Percentiles rank a stretch among this genome's conserved stretches.
Conservation (phyloP, 1,140 invertebrate genomes). For the Choristoneura fumiferana region DNA sequence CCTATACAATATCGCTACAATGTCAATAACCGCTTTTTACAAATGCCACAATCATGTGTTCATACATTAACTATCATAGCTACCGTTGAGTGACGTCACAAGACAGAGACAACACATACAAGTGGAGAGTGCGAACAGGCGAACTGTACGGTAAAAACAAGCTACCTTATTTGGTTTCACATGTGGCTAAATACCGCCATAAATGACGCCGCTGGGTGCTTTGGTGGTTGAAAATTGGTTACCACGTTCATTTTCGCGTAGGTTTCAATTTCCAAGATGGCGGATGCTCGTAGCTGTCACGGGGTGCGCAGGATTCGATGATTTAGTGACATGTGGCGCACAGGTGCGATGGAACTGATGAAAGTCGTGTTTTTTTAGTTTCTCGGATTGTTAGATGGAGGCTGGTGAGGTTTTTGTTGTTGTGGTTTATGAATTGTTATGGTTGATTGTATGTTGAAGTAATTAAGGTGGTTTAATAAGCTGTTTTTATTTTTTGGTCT, state of each 20-base stretch:
- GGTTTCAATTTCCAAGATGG: constrained; percentile 39
- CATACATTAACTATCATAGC: constrained; percentile 27
- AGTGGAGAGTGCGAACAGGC: constrained; percentile 29
- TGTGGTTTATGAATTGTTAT: too few species aligned
- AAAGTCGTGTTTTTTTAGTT: constrained; percentile 9
- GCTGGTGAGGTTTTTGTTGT: neutral
- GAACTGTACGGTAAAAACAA: constrained; percentile 47
- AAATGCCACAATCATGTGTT: neutral
- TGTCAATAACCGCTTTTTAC: neutral
- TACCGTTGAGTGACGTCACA: constrained; percentile 60
- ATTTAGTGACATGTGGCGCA: constrained; percentile 42
- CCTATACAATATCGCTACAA: neutral
- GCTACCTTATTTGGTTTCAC: constrained; percentile 62
- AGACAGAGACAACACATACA: constrained; percentile 34
- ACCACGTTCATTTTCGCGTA: constrained; percentile 42
- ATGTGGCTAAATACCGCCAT: constrained; percentile 64
- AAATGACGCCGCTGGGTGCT: constrained; percentile 35
- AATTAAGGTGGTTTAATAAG: too few species aligned
- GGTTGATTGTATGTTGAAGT: too few species aligned
- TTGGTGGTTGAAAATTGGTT: constrained; percentile 39
- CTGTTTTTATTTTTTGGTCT: too few species aligned
- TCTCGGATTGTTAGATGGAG: constrained; percentile 17
- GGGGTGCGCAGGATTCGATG: constrained; percentile 34
- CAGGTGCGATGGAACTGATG: constrained; percentile 18
- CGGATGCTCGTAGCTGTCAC: constrained; percentile 21